A percentile compares a stretch with the other conserved stretches of the same genome.
Evolutionary conservation across 1,140 invertebrate genomes (phyloP).

Genomic region (Drosophila sp.): DNA sequence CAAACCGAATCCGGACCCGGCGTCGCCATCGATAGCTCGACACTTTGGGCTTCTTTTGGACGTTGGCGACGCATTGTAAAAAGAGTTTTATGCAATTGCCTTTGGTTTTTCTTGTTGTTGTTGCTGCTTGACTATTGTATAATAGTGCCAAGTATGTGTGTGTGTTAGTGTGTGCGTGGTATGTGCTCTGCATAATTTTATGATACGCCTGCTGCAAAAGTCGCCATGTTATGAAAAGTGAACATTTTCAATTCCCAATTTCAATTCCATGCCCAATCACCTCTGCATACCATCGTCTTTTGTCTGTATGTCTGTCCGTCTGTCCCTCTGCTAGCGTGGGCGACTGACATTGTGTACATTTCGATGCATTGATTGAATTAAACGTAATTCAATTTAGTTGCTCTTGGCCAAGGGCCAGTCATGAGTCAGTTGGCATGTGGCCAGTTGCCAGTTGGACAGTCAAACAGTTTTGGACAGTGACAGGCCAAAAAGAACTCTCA

Average conservation of each 20-base stretch:
- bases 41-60: constrained; percentile 54
- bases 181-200: constrained; percentile 83
- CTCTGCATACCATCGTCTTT: constrained; percentile 23
- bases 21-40: constrained; percentile 57
- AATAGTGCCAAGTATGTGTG: constrained; percentile 52
- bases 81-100: constrained; percentile 81
- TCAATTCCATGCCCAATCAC: constrained; percentile 39
- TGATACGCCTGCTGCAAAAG: constrained; percentile 60
- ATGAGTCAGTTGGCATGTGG: constrained; percentile 58
- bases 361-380: constrained; percentile 82
- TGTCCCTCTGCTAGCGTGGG: constrained; percentile 54
- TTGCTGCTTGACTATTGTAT: constrained; percentile 64
- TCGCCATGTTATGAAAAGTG: constrained; percentile 50
- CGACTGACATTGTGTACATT: constrained; percentile 21
- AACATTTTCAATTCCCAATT: constrained; percentile 66
- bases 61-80: constrained; percentile 65
- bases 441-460: constrained; percentile 23
- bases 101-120: constrained; percentile 43
- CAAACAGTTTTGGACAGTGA: constrained; percentile 6
- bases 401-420: constrained; percentile 63
- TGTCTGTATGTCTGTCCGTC: constrained; percentile 12
- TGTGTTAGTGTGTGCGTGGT: constrained; percentile 60
- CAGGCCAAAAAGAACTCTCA: not conserved
- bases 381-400: constrained; percentile 53
- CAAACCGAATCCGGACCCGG: constrained; percentile 55